Evolutionary conservation across 2,113 vertebrate genomes (phyloP).

Genomic region (Brachyhypopomus gauderio): DNA sequence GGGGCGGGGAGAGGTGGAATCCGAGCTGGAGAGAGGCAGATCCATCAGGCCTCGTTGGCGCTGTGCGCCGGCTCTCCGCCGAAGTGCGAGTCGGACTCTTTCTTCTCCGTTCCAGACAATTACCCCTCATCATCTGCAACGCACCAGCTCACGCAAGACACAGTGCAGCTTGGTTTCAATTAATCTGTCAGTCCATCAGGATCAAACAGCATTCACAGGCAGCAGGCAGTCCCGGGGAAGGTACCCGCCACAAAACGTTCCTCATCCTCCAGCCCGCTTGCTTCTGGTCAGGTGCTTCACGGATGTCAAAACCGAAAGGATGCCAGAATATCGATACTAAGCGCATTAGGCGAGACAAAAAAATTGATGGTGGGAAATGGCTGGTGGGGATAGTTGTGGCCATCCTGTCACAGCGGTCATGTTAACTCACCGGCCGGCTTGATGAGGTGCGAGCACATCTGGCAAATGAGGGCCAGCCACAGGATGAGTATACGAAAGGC

Average conservation of each 20-base stretch:
- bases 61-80: constrained; percentile 61
- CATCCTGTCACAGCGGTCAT: neutral
- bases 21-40: constrained; percentile 59
- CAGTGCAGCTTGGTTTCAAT: constrained; percentile 67
- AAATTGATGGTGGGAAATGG: constrained; percentile 13
- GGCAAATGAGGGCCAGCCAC: neutral
- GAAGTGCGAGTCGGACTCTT: constrained; percentile 56
- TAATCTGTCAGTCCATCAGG: constrained; percentile 67
- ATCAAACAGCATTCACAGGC: constrained; percentile 59
- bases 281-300: neutral
- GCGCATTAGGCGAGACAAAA: neutral
- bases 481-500: too few species aligned
- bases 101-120: constrained; percentile 61
- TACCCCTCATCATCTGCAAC: constrained; percentile 68
- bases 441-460: too few species aligned
- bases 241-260: neutral
- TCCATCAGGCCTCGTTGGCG: constrained; percentile 28
- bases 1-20: neutral
- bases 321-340: neutral
- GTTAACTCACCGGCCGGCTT: neutral
- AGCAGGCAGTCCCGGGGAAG: neutral
- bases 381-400: neutral
- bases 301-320: neutral
- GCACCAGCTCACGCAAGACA: constrained; percentile 63
- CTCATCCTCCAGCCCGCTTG: neutral